Evolutionary conservation across 1,140 invertebrate genomes (phyloP), one percentile per base, ranked within the genome.

Genomic region (Drosophila kurseongensis): DNA sequence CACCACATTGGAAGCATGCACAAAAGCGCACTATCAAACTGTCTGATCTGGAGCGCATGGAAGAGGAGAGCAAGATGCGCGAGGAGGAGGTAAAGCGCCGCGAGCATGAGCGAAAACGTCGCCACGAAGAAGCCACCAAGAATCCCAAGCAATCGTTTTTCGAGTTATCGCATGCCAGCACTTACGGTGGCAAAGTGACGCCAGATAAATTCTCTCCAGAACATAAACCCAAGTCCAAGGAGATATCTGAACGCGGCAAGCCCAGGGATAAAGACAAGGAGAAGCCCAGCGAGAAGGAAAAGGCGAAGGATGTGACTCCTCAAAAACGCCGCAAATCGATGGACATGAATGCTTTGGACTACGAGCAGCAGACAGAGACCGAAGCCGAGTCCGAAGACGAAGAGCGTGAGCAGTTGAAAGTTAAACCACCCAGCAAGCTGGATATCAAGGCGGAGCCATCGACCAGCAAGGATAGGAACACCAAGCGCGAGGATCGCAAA

Each of bases 1-100:
- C 97, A 9, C 96, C 97, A 10, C 97, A 98, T 93, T 98, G 97
- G 97, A 95, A 95, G 44, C 96, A 97, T 91, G 97, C 96, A 57
- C 96, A 97, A 92, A 94, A 95, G 38, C 94, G 96, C 66, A 96
- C 96, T 44, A 96, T 97, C 36, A 96, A 97, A 86, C 92, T 97
- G 1, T 96, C 96, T 5, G 96, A 97, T 89, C 95, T 96, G 81
- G 96, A 97, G 93, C 94, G 95, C 92, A 93, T 95, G 45, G 95
- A 96, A 91, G 94, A 94, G 62, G 94, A 95, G 80, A 94, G 93
- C 41, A 93, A 94, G 68, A 92, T 94, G 72, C 93, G 93, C 18
- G 94, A 96, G 66, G 95, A 95, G 57, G 95, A 95, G 80, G 91
- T 94, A 1, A 94, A 94, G 62, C 93, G 94, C 7, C 93, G 95